phyloP scores from a whole-genome alignment of 2,113 vertebrate species.

The Plectropomus leopardus region DNA sequence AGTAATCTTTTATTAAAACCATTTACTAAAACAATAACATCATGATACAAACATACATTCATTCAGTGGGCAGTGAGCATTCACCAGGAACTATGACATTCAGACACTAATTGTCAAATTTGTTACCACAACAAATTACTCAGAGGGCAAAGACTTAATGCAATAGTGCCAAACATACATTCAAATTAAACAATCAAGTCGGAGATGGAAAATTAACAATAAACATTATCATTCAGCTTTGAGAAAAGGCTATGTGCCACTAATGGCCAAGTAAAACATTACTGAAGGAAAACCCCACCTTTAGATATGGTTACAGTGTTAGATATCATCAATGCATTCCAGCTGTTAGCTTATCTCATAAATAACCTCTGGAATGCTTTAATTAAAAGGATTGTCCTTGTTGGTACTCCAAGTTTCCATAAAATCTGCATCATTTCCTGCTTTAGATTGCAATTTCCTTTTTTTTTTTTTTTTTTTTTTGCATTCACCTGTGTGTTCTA shows the following conservation, averaged over 20 bases:
- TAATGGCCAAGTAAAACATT: neutral
- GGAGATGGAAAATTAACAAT: neutral
- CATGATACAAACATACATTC: constrained; percentile 6
- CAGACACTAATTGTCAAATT: neutral
- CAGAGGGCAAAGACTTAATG: neutral
- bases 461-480: neutral
- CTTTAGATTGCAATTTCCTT: neutral
- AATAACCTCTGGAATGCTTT: constrained; percentile 12
- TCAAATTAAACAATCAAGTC: constrained; percentile 23
- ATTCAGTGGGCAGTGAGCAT: constrained; percentile 4
- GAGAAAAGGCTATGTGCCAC: constrained; percentile 29
- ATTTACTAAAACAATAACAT: neutral
- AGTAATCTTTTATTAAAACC: constrained; percentile 12
- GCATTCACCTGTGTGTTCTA: neutral
- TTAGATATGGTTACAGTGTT: neutral
- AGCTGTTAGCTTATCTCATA: neutral
- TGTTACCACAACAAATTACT: constrained; percentile 3
- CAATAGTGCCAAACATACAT: neutral
- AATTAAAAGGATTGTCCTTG: neutral
- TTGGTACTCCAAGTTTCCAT: neutral
- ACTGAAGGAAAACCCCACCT: neutral
- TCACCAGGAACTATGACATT: neutral
- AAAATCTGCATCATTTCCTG: neutral
- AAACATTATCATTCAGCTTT: constrained; percentile 5
- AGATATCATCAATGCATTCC: constrained; percentile 1